phyloP scores from a whole-genome alignment of 2,888 invertebrate genomes.

The Nomada goodeniana region DNA sequence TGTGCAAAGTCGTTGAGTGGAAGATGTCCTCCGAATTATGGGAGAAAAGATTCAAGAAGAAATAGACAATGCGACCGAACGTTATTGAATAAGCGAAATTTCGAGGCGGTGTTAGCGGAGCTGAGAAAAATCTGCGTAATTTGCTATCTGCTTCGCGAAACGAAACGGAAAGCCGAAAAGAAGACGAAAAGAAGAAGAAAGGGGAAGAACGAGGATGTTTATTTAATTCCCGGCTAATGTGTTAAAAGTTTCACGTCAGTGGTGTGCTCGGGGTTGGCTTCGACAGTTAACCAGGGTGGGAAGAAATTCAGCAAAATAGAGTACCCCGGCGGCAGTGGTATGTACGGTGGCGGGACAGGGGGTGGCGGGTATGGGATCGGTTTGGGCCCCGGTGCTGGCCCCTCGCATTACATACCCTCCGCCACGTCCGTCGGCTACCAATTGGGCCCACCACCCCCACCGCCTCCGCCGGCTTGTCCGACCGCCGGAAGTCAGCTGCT shows the following conservation, averaged over 20 bases:
- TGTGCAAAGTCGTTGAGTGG: not conserved
- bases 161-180: not conserved
- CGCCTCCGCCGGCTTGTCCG: conserved; percentile 68
- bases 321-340: conserved; percentile 80
- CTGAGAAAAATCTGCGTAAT: not conserved
- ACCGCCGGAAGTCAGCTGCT: conserved; percentile 78
- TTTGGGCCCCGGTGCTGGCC: conserved; percentile 78
- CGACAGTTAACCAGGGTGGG: conserved; percentile 1
- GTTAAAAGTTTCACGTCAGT: not conserved
- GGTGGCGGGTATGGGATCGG: conserved; percentile 81
- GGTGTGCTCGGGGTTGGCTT: conserved; percentile 17
- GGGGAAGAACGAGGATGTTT: conserved; percentile 10
- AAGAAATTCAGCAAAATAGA: conserved; percentile 78
- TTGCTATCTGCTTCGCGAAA: not conserved
- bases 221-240: not conserved
- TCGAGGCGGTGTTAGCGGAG: too few species aligned
- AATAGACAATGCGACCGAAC: too few species aligned
- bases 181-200: not conserved
- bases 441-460: conserved; percentile 77
- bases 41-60: too few species aligned
- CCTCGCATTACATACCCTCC: conserved; percentile 79
- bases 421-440: conserved; percentile 78
- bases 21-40: too few species aligned
- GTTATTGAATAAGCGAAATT: too few species aligned
- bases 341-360: conserved; percentile 82